Percentiles rank a stretch among this genome's conserved stretches.
Conservation (phyloP, 1,140 invertebrate species). For the Carposina sasakii region DNA sequence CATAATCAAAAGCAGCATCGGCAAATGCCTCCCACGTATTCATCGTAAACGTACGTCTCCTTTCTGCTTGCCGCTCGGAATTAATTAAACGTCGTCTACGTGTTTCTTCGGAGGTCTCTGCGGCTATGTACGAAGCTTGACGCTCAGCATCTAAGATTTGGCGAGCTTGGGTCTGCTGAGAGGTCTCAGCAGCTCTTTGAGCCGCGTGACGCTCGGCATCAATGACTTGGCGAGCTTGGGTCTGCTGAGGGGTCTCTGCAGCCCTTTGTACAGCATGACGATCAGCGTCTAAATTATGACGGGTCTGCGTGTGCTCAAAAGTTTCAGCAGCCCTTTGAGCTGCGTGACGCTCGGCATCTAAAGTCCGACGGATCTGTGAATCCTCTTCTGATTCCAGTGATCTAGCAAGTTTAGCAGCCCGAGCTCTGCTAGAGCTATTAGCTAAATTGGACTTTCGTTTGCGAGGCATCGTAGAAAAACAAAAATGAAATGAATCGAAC, state of each 20-base stretch:
- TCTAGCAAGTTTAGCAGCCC: constrained; percentile 22
- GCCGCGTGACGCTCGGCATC: constrained; percentile 19
- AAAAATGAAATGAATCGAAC: no score
- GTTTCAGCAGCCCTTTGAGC: constrained; percentile 6
- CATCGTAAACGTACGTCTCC: constrained; percentile 14
- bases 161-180: constrained; percentile 12
- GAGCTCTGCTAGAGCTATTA: constrained; percentile 19
- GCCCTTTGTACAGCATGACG: constrained; percentile 16
- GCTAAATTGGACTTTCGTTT: constrained; percentile 23
- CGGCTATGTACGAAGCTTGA: constrained; percentile 21
- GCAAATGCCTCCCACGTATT: constrained; percentile 28
- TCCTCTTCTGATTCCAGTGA: constrained; percentile 21
- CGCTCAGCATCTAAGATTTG: constrained; percentile 16
- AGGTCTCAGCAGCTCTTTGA: constrained; percentile 20
- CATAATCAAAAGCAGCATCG: constrained; percentile 29
- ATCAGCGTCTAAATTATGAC: constrained; percentile 9
- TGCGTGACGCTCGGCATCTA: constrained; percentile 11
- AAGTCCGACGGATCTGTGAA: not conserved
- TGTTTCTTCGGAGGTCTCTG: constrained; percentile 20
- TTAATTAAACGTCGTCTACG: constrained; percentile 16
- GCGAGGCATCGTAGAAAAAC: no score
- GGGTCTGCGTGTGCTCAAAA: constrained; percentile 6
- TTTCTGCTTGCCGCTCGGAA: constrained; percentile 22
- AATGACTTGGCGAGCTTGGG: constrained; percentile 13
- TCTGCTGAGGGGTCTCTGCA: constrained; percentile 12